These are phyloP conservation scores for Hydractinia echinata DNA, from an alignment of 30 jellyfish, hydroid and myxozoan species.

Conservation along the genomic window DNA sequence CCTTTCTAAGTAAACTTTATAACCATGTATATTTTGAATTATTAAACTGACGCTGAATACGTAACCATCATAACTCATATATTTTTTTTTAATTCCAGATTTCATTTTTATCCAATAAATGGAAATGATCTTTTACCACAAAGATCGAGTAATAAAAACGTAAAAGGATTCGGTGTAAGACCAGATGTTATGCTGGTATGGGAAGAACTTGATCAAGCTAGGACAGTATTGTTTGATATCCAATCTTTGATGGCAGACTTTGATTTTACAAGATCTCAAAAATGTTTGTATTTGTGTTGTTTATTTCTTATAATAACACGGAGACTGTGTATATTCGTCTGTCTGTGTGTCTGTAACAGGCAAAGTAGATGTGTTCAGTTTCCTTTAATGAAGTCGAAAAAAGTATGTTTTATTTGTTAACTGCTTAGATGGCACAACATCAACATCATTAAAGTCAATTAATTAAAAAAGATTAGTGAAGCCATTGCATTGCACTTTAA, in stretches of 20 bases:
- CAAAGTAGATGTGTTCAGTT: no score
- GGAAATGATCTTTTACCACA: conserved; percentile 17
- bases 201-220: conserved; percentile 86
- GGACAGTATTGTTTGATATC: conserved; percentile 59
- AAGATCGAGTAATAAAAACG: neutral
- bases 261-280: conserved; percentile 16
- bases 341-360: no score
- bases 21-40: neutral
- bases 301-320: no score
- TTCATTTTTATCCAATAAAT: conserved; percentile 59
- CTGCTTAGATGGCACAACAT: no score
- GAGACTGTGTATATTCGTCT: no score
- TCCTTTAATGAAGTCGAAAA: no score
- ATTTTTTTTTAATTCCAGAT: conserved; percentile 35
- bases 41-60: neutral
- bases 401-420: no score
- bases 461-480: no score
- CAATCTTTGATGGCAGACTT: conserved; percentile 69
- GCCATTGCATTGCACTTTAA: no score
- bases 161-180: conserved; percentile 52
- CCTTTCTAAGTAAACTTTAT: neutral
- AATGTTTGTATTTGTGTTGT: neutral
- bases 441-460: no score
- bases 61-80: neutral
- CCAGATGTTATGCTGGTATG: conserved; percentile 80